Evolutionary conservation across 2,113 vertebrate species (phyloP), one percentile per base, ranked within the genome.

Genomic region (Orientallactaga bullata): DNA sequence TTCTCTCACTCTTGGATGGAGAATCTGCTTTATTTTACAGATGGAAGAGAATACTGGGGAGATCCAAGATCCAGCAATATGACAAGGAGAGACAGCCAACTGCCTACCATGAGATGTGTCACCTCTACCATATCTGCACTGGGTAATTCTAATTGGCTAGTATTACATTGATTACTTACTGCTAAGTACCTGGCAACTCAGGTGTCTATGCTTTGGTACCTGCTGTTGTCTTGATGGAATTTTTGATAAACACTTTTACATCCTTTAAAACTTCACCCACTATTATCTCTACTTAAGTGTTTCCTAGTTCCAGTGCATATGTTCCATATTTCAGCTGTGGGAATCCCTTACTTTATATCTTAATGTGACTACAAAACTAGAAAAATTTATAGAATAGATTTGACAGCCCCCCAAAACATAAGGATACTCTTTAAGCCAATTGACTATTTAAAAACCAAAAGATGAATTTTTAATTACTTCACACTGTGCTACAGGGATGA

Each of bases 391-490:
- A 42, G 74, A 85, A 51, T 85, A 55, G 86, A 87, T 86, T 60
- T 86, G 60, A 58, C n/a, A 60, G 55, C 10, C 42, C 42, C 42
- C 8, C 23, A 90, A 37, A 51, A 65, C 83, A 86, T 35, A 79
- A 94, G 68, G 11, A 37, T 66, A 94, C 15, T 55, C 55, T 55
- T 55, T 80, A 63, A 73, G 63, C 58, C 15, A 83, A 84, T 82
- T 8, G 26, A 61, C 88, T 71, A 21, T 51, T 69, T 85, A 80
- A 93, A 85, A 85, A 71, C 24, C 55, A 83, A 81, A 73, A 89
- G 77, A 76, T 90, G 21, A 63, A 47, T 60, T 24, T 84, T 15
- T 94, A 72, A 92, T 88, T 60, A 23, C 65, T 94, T 91, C 9
- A 78, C 18, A 79, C 68, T 84, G 12, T 85, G n/a, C 15, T 72